These are phyloP conservation scores for Sphenopsis melanotis DNA, from an alignment of 2,797 vertebrate genomes.

Conservation along the genomic window DNA sequence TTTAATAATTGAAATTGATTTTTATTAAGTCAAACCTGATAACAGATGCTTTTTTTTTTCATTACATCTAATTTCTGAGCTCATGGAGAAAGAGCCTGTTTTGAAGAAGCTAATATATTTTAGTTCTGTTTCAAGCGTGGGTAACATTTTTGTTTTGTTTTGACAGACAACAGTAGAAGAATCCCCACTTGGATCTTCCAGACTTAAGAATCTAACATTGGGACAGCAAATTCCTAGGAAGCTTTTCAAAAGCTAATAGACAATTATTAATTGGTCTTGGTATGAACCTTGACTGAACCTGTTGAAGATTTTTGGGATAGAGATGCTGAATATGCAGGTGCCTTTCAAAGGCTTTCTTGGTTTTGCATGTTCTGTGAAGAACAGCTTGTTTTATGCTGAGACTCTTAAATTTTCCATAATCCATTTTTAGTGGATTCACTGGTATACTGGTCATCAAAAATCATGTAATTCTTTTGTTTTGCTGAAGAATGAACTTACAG, in stretches of 20 bases:
- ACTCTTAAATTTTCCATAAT: not conserved
- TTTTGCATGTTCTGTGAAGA: not conserved
- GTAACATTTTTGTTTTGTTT: not conserved
- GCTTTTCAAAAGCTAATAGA: constrained; percentile 61
- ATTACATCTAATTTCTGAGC: not conserved
- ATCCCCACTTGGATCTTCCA: constrained; percentile 68
- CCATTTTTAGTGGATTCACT: not conserved
- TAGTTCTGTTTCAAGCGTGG: not conserved
- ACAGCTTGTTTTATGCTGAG: not conserved
- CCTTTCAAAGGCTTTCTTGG: not conserved
- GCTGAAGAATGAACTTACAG: not conserved
- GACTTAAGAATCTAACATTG: constrained; percentile 64
- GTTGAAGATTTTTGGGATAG: not conserved
- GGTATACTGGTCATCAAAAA: not conserved
- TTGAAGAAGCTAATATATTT: not conserved
- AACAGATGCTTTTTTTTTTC: not conserved
- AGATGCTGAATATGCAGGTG: not conserved
- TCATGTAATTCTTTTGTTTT: not conserved
- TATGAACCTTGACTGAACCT: not conserved
- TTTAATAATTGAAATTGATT: not conserved
- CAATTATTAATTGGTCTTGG: not conserved
- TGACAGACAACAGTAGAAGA: constrained; percentile 53
- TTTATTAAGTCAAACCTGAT: not conserved
- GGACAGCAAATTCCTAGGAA: constrained; percentile 40
- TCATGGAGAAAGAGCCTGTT: not conserved